Evolutionary conservation across 2,797 vertebrate genomes (phyloP).

Genomic region (Schizothorax lantsangensis): DNA sequence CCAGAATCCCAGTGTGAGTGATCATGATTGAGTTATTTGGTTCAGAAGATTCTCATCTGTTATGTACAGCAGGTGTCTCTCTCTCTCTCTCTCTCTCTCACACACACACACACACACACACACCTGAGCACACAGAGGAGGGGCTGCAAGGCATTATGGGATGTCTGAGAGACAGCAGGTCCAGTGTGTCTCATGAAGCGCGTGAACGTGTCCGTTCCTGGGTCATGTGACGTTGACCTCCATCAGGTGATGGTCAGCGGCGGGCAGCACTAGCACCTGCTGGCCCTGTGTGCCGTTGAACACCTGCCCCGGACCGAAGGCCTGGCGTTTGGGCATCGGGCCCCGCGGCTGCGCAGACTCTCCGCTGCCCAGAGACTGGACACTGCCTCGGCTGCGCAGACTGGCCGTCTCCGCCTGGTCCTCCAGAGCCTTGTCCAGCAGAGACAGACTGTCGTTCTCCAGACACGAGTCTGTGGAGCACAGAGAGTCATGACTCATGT

Average conservation of each 20-base stretch:
- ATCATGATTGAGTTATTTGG: conserved; percentile 32
- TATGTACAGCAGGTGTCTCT: conserved; percentile 73
- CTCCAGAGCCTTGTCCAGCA: conserved; percentile 90
- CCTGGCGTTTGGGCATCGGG: conserved; percentile 91
- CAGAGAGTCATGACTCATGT: background rate
- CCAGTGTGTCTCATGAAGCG: background rate
- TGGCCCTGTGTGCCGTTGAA: conserved; percentile 86
- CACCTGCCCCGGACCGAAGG: conserved; percentile 90
- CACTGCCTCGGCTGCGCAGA: conserved; percentile 86
- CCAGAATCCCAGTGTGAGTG: background rate
- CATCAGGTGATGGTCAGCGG: conserved; percentile 92
- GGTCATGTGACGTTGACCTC: conserved; percentile 96
- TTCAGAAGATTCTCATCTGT: conserved; percentile 63
- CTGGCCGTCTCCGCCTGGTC: conserved; percentile 89
- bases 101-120: conserved; percentile 61
- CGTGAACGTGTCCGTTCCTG: background rate
- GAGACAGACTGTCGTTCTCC: conserved; percentile 91
- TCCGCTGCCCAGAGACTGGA: conserved; percentile 81
- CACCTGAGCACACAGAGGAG: conserved; percentile 41
- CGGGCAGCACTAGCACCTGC: conserved; percentile 92
- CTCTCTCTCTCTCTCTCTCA: conserved; percentile 46
- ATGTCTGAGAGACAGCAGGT: conserved; percentile 56
- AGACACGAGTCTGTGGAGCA: conserved; percentile 88
- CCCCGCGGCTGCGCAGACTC: conserved; percentile 76
- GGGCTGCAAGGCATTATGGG: conserved; percentile 65